phyloP scores from a whole-genome alignment of 2,797 vertebrate species.

The Numenius phaeopus region DNA sequence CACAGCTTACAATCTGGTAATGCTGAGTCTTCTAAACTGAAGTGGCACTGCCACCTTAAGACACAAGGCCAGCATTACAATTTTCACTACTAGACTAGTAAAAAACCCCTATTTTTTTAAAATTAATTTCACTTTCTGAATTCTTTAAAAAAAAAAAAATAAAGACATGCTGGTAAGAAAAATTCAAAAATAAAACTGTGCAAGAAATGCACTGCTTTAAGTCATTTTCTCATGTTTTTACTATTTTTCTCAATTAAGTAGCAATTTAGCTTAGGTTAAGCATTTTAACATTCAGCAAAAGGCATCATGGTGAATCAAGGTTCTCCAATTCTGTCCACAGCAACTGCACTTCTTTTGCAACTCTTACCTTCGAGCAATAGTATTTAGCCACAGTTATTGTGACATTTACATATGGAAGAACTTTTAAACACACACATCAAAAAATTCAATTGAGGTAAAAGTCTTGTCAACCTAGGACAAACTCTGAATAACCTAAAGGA shows the following conservation, averaged over 20 bases:
- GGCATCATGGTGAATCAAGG: not conserved
- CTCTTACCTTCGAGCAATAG: not conserved
- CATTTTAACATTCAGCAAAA: not conserved
- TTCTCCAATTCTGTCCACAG: not conserved
- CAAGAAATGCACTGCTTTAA: not conserved
- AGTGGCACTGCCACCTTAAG: slow-evolving; percentile 61
- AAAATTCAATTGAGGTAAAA: not conserved
- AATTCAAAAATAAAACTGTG: not conserved
- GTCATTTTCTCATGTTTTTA: not conserved
- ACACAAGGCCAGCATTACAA: slow-evolving; percentile 31
- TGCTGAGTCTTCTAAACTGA: slow-evolving; percentile 7
- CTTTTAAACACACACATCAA: not conserved
- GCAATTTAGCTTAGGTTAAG: not conserved
- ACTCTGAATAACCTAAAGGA: not conserved
- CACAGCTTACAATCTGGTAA: not conserved
- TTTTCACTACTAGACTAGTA: not conserved
- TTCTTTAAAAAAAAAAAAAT: not conserved
- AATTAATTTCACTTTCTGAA: not conserved
- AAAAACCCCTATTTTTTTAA: not conserved
- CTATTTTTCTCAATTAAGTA: not conserved
- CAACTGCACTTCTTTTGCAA: not conserved
- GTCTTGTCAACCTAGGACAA: not conserved
- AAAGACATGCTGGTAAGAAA: not conserved
- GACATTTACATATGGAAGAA: not conserved
- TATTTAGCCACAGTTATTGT: not conserved